Base-by-base conservation (phyloP, 1,140 invertebrate species). In the Thalassaphorura encarpata region DNA sequence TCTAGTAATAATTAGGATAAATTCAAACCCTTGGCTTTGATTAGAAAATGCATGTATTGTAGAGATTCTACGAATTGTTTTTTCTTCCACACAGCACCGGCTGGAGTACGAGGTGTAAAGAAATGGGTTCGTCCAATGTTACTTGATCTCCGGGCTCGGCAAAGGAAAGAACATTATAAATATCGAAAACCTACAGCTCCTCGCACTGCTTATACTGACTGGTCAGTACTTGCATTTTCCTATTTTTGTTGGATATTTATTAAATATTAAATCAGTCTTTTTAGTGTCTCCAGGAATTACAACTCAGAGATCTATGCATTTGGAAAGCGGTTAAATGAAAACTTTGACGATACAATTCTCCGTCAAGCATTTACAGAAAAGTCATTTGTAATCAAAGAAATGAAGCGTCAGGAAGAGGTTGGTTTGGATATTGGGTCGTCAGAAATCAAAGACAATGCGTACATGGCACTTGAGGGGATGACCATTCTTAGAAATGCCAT, bases 241-340 rank as follows among this genome's bases (percentile, higher is more conserved):
- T 56, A 51, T 29, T 31, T 19, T 45, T 13, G 18, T 23, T 16
- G 21, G 53, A 52, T 15, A 24, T 28, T 45, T n/a, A 23, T 45
- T 11, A 45, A 39, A 48, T 28, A 41, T 28, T 39, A 54, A 39
- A 27, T 48, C 51, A 6, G 43, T n/a, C 4, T 52, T 16, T 36
- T 16, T 21, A 41, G 36, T 33, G 52, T 36, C 61, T 61, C 49
- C 54, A 77, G 77, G 91, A 95, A 95, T 70, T 84, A 89, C 69
- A 78, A 84, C 60, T 79, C 87, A 0, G 93, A 97, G 74, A 54
- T 95, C 18, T 94, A 77, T 76, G 85, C 89, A 3, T 95, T 96
- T 76, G 83, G 82, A 26, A 81, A 83, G 65, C 75, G 93, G 40
- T 71, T 96, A 13, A 80, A 82, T n/a, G 93, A 96, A 75, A 75